A percentile compares a stretch with the other conserved stretches of the same genome.
Evolutionary conservation across 1,140 invertebrate species (phyloP).

Genomic region (Bacillus rossius): DNA sequence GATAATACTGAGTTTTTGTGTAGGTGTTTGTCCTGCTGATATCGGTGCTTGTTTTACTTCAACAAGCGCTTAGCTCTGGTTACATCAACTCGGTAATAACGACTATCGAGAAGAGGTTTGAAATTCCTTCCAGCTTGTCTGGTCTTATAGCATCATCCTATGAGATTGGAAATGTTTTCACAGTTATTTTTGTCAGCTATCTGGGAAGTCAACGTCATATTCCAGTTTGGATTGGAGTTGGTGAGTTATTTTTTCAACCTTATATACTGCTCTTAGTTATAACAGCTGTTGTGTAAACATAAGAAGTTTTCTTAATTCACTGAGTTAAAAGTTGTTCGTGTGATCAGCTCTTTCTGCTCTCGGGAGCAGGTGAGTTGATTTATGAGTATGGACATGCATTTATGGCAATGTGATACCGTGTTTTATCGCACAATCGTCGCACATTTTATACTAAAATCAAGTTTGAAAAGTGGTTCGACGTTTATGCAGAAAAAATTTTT

Average conservation of each 20-base stretch:
- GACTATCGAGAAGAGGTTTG: slow-evolving; percentile 94
- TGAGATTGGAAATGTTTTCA: slow-evolving; percentile 93
- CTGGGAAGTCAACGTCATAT: slow-evolving; percentile 87
- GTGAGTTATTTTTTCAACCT: slow-evolving; percentile 47
- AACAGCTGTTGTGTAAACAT: neutral
- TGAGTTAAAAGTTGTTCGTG: no score
- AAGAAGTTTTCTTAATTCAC: no score
- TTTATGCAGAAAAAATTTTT: no score
- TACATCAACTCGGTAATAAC: slow-evolving; percentile 95
- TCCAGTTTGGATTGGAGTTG: slow-evolving; percentile 90
- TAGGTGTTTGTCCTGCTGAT: slow-evolving; percentile 89
- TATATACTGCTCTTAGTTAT: neutral
- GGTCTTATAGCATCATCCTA: slow-evolving; percentile 91
- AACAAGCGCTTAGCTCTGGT: slow-evolving; percentile 83
- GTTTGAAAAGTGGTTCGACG: no score
- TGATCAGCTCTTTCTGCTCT: no score
- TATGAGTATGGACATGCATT: no score
- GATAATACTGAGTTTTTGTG: slow-evolving; percentile 10
- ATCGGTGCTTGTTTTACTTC: slow-evolving; percentile 85
- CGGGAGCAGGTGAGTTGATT: no score
- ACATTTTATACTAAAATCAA: no score
- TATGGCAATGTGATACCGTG: no score
- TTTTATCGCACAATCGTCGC: no score
- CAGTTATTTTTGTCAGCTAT: slow-evolving; percentile 94
- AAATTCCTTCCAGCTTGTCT: slow-evolving; percentile 89